These are phyloP conservation scores for Lemur catta DNA, from an alignment of 2,797 vertebrate genomes.

Conservation along the genomic window DNA sequence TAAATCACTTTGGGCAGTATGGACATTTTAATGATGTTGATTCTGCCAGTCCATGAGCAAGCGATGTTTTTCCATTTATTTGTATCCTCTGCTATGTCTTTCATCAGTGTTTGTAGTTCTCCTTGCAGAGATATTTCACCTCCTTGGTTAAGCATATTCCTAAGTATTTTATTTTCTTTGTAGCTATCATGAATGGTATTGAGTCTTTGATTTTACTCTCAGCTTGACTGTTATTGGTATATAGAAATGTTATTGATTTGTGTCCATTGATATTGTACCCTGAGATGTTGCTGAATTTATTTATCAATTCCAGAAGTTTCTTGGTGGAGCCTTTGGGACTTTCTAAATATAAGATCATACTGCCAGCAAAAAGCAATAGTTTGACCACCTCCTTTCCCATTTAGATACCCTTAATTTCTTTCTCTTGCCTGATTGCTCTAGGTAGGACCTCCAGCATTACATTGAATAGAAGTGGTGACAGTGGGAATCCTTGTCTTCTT, in stretches of 20 bases:
- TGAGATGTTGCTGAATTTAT: not conserved
- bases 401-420: not conserved
- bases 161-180: not conserved
- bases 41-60: not conserved
- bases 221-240: not conserved
- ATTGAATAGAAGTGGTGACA: not conserved
- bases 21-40: not conserved
- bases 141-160: not conserved
- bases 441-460: not conserved
- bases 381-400: not conserved
- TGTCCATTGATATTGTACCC: not conserved
- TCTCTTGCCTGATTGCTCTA: not conserved
- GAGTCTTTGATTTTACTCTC: not conserved
- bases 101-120: not conserved
- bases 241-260: not conserved
- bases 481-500: not conserved
- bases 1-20: not conserved
- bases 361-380: not conserved
- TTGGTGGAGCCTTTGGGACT: not conserved
- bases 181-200: not conserved
- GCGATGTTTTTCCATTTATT: not conserved
- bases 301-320: not conserved
- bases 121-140: not conserved
- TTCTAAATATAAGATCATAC: not conserved
- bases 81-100: not conserved